phyloP scores from a whole-genome alignment of 2,888 invertebrate genomes.

The Ormyrus rosae region DNA sequence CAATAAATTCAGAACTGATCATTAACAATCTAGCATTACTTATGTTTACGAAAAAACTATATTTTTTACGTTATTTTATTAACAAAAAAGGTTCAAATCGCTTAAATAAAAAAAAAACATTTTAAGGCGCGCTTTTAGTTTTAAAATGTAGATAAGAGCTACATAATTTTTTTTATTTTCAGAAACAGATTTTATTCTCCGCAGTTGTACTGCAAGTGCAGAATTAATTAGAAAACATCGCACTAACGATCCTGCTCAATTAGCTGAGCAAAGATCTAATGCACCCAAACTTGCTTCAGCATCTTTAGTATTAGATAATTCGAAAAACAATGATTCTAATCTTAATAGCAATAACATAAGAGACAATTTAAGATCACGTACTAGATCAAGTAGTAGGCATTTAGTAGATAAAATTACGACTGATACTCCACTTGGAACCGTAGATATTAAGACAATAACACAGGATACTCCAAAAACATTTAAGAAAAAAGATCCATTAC shows the following conservation, averaged over 20 bases:
- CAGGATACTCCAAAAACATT: slow-evolving; percentile 64
- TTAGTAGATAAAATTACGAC: slow-evolving; percentile 50
- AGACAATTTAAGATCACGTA: slow-evolving; percentile 41
- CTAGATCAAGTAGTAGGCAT: slow-evolving; percentile 56
- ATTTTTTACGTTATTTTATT: slow-evolving; percentile 11
- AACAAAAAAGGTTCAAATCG: neutral
- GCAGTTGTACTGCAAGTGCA: slow-evolving; percentile 70
- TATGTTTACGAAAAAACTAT: neutral
- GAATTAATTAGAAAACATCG: slow-evolving; percentile 66
- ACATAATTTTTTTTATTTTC: slow-evolving; percentile 12
- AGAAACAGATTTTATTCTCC: slow-evolving; percentile 69
- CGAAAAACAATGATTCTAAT: slow-evolving; percentile 48
- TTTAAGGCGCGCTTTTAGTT: too few species aligned
- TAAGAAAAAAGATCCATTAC: slow-evolving; percentile 64
- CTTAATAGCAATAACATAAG: slow-evolving; percentile 45
- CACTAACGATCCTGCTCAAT: slow-evolving; percentile 55
- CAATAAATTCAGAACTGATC: neutral
- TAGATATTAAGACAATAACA: slow-evolving; percentile 63
- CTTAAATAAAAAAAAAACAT: too few species aligned
- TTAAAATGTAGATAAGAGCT: too few species aligned
- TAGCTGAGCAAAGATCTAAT: slow-evolving; percentile 43
- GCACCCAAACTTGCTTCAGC: slow-evolving; percentile 54
- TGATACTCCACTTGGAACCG: slow-evolving; percentile 68
- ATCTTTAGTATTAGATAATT: slow-evolving; percentile 45
- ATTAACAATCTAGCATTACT: too few species aligned